Evolutionary conservation across 2,797 vertebrate genomes (phyloP), one percentile per base, ranked within the genome.

Genomic region (Rhynchotus rufescens): DNA sequence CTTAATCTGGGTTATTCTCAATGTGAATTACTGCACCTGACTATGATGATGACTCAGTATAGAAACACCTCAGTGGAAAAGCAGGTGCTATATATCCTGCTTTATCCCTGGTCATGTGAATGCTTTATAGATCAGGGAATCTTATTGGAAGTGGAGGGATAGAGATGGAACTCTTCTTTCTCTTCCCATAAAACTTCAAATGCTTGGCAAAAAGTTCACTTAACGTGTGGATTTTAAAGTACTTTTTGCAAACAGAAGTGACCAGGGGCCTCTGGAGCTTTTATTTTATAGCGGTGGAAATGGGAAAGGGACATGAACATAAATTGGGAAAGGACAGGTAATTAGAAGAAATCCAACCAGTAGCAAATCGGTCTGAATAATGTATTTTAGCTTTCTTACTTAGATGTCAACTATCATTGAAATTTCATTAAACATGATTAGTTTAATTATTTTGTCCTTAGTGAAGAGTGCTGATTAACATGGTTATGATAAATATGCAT

Each of bases 371-470:
- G 78, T 78, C 81, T 67, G 72, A 95, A 81, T 92, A 95, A 92
- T 88, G 30, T 89, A 78, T 75, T 95, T 96, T 93, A 86, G 80
- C 91, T 90, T 95, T 96, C 89, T 93, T 94, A 76, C 59, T 93
- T 61, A 88, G 84, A 90, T 94, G 87, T 87, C 71, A 93, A 65
- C 94, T 97, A 95, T 86, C 81, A 75, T 17, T 82, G 90, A 96
- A 96, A 96, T 81, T 88, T 94, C 92, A 96, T 95, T 95, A 94
- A 96, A 90, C 78, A 92, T 89, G 79, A 97, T 95, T 92, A 95
- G 86, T 94, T 96, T 96, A 94, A 97, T 97, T 95, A 96, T 95
- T 97, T 93, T 94, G 47, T 96, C 88, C 89, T 94, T 87, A 89
- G 66, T 90, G 89, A 93, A 93, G 69, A 82, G 54, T 73, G 91